phyloP scores from a whole-genome alignment of 92 coral and sea anemone genomes.

The Ricordea florida region DNA sequence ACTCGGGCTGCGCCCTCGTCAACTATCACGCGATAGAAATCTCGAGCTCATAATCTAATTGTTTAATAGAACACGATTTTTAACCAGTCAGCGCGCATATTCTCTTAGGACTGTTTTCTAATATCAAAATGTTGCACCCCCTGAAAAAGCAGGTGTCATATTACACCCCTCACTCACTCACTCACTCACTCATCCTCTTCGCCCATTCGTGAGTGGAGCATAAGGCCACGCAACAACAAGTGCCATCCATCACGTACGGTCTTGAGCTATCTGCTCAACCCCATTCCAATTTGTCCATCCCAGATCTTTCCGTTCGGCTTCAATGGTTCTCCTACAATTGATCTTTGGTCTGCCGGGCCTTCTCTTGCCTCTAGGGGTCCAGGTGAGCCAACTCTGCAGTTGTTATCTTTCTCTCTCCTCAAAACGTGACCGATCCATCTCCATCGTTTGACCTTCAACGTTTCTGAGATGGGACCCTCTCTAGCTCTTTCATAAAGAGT shows the following conservation, averaged over 20 bases:
- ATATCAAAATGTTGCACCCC: no score
- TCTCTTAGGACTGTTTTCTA: no score
- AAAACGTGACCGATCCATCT: conserved; percentile 28
- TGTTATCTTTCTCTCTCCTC: conserved; percentile 44
- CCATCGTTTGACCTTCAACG: conserved; percentile 35
- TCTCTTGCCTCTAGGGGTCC: conserved; percentile 33
- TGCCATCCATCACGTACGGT: conserved; percentile 27
- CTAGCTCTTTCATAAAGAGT: conserved; percentile 33
- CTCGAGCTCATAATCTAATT: no score
- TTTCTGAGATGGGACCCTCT: conserved; percentile 37
- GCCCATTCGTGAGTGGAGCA: no score
- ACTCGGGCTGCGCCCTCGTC: no score
- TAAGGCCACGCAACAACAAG: conserved; percentile 20
- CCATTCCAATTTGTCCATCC: conserved; percentile 25
- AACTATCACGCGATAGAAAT: no score
- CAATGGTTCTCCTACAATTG: background rate
- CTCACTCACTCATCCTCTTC: no score
- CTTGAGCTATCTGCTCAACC: conserved; percentile 10
- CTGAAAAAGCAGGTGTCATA: no score
- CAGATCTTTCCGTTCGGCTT: conserved; percentile 29
- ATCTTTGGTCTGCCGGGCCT: conserved; percentile 6
- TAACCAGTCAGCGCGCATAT: no score
- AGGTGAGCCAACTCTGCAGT: conserved; percentile 36
- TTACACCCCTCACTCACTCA: no score
- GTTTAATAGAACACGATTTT: no score